A percentile compares a stretch with the other conserved stretches of the same genome.
phyloP scores from a whole-genome alignment of 2,888 invertebrate species.

The Meteorus colon region DNA sequence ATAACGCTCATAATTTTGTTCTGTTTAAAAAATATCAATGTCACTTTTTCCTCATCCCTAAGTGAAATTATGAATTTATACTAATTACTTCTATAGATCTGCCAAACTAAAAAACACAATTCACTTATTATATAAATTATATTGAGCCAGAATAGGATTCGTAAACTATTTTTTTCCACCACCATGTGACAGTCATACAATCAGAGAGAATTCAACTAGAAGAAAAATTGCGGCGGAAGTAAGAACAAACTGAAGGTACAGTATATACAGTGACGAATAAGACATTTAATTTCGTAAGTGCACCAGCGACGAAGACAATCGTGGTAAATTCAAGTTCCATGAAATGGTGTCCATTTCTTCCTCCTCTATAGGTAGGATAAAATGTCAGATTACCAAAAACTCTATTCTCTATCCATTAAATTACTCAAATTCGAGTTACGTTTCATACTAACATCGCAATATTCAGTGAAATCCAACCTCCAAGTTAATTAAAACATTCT shows the following conservation, averaged over 20 bases:
- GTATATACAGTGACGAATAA: constrained; percentile 20
- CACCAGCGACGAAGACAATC: constrained; percentile 40
- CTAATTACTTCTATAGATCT: neutral
- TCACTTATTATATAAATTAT: constrained; percentile 38
- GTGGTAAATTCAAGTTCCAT: constrained; percentile 33
- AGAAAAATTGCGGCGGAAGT: constrained; percentile 11
- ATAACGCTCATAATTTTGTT: too few species aligned
- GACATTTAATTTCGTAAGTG: constrained; percentile 49
- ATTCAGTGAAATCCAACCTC: too few species aligned
- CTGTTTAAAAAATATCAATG: neutral
- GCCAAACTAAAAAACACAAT: constrained; percentile 54
- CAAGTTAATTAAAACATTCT: neutral
- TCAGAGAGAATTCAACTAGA: constrained; percentile 26
- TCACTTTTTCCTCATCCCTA: too few species aligned
- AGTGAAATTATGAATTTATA: neutral
- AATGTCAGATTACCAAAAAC: neutral
- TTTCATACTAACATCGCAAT: neutral
- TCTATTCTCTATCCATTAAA: neutral
- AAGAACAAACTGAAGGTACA: constrained; percentile 16
- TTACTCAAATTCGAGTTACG: neutral
- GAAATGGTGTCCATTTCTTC: constrained; percentile 18
- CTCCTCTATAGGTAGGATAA: neutral
- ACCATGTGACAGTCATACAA: constrained; percentile 34
- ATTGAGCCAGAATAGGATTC: constrained; percentile 38
- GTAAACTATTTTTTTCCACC: constrained; percentile 41